These are phyloP conservation scores for Apantesis nais DNA, from an alignment of 2,888 invertebrate species.

Conservation along the genomic window DNA sequence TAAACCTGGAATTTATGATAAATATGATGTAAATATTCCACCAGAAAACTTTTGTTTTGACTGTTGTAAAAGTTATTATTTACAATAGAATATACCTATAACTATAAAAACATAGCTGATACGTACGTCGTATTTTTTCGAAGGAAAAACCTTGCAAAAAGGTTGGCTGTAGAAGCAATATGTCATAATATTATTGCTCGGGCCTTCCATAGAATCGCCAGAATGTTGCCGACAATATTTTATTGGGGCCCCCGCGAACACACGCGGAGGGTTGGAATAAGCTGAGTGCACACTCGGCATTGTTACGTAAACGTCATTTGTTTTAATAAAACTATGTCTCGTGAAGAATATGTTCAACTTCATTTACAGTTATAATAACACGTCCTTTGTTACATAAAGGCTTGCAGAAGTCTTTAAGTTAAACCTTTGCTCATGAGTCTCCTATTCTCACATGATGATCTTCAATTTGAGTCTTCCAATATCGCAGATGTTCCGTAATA, in stretches of 20 bases:
- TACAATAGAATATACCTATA: background rate
- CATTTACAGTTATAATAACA: background rate
- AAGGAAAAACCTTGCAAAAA: constrained; percentile 61
- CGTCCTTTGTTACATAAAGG: no score
- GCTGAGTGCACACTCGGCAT: constrained; percentile 54
- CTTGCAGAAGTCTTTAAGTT: background rate
- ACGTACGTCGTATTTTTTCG: constrained; percentile 40
- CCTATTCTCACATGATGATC: background rate
- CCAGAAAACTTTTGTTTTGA: background rate
- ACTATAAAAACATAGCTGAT: constrained; percentile 22
- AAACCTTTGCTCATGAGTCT: background rate
- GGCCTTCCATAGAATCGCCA: constrained; percentile 74
- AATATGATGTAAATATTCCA: background rate
- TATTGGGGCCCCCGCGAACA: constrained; percentile 70
- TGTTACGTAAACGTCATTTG: constrained; percentile 26
- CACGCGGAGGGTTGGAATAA: constrained; percentile 55
- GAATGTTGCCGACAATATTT: constrained; percentile 78
- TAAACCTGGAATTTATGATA: background rate
- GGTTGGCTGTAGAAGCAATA: constrained; percentile 74
- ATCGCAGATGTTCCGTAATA: background rate
- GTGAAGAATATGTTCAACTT: background rate
- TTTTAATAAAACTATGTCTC: constrained; percentile 3
- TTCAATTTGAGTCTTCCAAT: no score
- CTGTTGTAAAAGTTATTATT: background rate
- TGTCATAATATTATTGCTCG: constrained; percentile 84